Conservation (phyloP, 2,797 vertebrate genomes). For the Pyrrhura leucotis region DNA sequence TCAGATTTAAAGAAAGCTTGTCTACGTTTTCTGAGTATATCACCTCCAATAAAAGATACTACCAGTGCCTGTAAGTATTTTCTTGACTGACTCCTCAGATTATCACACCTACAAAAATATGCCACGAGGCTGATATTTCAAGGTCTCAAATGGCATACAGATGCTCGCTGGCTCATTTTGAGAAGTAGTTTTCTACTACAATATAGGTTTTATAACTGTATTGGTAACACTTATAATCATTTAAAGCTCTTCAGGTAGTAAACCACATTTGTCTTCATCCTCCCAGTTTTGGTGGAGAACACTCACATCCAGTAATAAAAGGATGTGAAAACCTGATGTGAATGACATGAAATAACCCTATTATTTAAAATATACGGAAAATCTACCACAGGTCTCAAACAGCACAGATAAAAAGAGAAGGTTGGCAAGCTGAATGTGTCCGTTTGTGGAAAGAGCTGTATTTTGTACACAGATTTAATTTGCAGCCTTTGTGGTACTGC, state of each 20-base stretch:
- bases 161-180: slow-evolving; percentile 1
- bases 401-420: neutral
- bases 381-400: neutral
- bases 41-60: slow-evolving; percentile 24
- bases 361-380: neutral
- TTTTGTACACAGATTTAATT: neutral
- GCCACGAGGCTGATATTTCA: neutral
- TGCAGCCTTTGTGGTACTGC: neutral
- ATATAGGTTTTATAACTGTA: neutral
- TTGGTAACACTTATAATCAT: neutral
- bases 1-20: neutral
- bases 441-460: neutral
- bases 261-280: neutral
- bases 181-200: neutral
- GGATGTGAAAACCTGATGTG: neutral
- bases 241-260: neutral
- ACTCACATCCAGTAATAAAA: neutral
- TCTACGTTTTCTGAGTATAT: neutral
- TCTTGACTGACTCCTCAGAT: neutral
- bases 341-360: neutral
- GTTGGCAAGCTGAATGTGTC: neutral
- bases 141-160: neutral
- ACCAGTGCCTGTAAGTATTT: neutral
- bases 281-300: neutral
- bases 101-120: slow-evolving; percentile 18